Evolutionary conservation across 2,113 vertebrate genomes (phyloP).

Genomic region (Progne subis): DNA sequence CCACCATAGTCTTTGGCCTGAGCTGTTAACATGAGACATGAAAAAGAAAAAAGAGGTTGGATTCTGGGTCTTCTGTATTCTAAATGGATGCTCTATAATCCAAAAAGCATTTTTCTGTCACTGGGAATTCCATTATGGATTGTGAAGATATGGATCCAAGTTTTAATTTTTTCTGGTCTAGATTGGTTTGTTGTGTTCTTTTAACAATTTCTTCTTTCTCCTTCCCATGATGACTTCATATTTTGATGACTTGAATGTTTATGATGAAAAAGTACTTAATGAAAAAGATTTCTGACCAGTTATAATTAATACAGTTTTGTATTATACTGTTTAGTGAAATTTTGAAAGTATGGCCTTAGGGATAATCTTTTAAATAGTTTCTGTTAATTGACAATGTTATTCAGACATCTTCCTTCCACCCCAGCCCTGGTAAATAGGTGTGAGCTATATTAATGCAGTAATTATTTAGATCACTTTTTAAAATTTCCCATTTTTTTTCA

Average conservation of each 20-base stretch:
- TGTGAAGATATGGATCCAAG: background rate
- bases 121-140: background rate
- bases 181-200: background rate
- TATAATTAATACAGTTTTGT: conserved; percentile 50
- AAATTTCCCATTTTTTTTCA: background rate
- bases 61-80: background rate
- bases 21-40: background rate
- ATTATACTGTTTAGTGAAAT: conserved; percentile 31
- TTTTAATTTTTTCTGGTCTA: background rate
- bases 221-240: background rate
- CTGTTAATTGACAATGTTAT: conserved; percentile 51
- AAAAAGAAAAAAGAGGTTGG: background rate
- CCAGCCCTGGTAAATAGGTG: background rate
- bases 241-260: background rate
- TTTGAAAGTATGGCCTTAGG: conserved; percentile 15
- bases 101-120: background rate
- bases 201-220: background rate
- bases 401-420: conserved; percentile 15
- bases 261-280: background rate
- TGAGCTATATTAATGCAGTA: conserved; percentile 47
- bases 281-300: background rate
- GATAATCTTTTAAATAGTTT: conserved; percentile 38
- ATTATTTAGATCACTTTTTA: conserved; percentile 56
- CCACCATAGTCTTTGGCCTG: background rate
- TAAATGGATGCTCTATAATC: background rate